Percentiles rank a stretch among this genome's conserved stretches.
Conservation (phyloP, 2,113 vertebrate species). For the Phylloscopus trochilus region DNA sequence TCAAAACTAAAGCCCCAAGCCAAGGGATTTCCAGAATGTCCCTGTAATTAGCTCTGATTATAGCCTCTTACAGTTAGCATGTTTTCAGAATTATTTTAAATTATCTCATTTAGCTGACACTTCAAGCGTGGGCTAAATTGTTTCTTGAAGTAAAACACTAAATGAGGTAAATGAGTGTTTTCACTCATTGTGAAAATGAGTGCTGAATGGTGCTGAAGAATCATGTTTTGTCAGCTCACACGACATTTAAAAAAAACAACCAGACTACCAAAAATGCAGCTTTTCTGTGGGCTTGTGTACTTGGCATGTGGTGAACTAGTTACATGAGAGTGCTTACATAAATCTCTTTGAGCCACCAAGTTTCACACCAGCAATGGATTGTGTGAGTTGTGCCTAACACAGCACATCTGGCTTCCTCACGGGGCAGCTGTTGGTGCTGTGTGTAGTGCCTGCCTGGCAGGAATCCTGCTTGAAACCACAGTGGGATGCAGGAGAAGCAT, state of each 20-base stretch:
- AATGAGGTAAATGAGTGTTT: slow-evolving; percentile 32
- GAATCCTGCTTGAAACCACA: fast-evolving
- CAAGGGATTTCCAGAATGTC: slow-evolving; percentile 34
- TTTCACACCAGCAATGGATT: neutral
- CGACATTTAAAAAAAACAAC: neutral
- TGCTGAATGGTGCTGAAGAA: neutral
- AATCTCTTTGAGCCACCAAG: neutral
- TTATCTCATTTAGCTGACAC: slow-evolving; percentile 42
- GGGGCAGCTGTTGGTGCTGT: neutral
- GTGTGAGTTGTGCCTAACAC: neutral
- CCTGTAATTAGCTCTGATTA: slow-evolving; percentile 63
- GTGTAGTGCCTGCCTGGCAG: neutral
- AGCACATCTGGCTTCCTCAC: neutral
- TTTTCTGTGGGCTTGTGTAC: neutral
- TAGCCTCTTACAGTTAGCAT: slow-evolving; percentile 3
- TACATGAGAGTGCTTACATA: neutral
- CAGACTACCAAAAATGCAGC: neutral
- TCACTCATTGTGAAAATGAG: neutral
- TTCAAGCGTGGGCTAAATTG: neutral
- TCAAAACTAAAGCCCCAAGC: slow-evolving; percentile 34
- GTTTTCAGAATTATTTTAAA: slow-evolving; percentile 30
- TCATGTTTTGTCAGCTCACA: neutral
- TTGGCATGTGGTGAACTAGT: neutral
- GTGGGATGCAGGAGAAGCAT: neutral
- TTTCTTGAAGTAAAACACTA: slow-evolving; percentile 12